Base-by-base conservation (phyloP, 2,888 invertebrate species). In the Pediacus dermestoides region DNA sequence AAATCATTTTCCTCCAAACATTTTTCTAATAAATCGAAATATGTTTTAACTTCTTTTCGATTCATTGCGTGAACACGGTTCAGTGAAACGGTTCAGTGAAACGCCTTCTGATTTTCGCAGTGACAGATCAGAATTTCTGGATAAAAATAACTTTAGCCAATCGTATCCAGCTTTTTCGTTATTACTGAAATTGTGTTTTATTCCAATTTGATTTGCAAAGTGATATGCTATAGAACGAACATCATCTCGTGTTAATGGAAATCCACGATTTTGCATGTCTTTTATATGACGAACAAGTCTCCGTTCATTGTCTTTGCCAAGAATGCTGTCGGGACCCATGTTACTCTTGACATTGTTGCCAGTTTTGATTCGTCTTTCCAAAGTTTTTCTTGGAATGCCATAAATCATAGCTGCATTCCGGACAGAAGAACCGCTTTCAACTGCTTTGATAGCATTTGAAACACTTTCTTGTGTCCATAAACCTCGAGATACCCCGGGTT, bases 61-160 rank as follows among this genome's bases (percentile, higher is more conserved):
- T 39, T 42, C 31, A 34, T 38, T 2, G 38, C 38, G 27, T 31
- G 18, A 8, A 38, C 34, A 16, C 38, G 13, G 10, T 37, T 34
- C 10, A 42, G 30, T 12, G 37, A 37, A 8, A 36, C 21, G n/a
- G n/a, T n/a, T n/a, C n/a, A n/a, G n/a, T n/a, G n/a, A n/a, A n/a
- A n/a, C n/a, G 10, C 42, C 42, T 13, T 42, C 37, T 14, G 23
- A 22, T 26, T 35, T 30, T 9, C 36, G 16, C 12, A 42, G n/a
- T n/a, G 34, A 30, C 6, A 42, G 37, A 23, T 33, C 32, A 6
- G 10, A 12, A n/a, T 27, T 16, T 13, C 35, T 12, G 8, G 16
- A 12, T 8, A 40, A 16, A 10, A 40, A 40, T 14, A 25, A 30
- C 13, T 16, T 9, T 14, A 39, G 34, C 39, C 39, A 39, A 34